Base-by-base conservation (phyloP, 2,113 vertebrate species). In the Ophiodon elongatus region DNA sequence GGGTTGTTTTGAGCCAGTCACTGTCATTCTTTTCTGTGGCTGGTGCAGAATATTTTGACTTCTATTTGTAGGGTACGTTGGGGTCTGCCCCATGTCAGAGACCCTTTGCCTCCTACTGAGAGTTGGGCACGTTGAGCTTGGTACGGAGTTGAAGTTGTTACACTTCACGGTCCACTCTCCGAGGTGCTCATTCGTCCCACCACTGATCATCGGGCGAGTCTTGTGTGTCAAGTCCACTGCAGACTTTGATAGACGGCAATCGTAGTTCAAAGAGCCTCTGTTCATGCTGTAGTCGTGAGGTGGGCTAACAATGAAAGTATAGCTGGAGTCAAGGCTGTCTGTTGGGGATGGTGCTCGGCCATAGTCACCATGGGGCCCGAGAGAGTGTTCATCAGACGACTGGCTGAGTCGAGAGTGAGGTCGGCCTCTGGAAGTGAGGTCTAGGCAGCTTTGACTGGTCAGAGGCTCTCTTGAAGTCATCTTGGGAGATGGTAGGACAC, bases 241-340 rank as follows among this genome's bases (percentile, higher is more conserved):
- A 45, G 95, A 96, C 76, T 92, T 95, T 25, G 94, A 95, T 5
- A 95, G 82, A 54, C 84, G 93, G 5, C 82, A 78, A 15, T 76
- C 90, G 45, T 90, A 33, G 66, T 83, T 92, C 33, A 93, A 37
- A 77, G 93, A 87, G 21, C 84, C 76, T 86, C 66, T 91, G 83
- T 81, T 85, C 25, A 79, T 73, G 66, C 41, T 71, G 45, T 77
- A 79, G 15, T 95, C 93, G 56, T 88, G 84, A 25, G 94, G 87
- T 23, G 93, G 94, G 63, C 91, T 93, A 21, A 96, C 89, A 6
- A 95, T 94, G 54, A 95, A 96, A 0, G 96, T 96, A 56, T 95
- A 95, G 71, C 88, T 94, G n/a, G 96, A 96, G 73, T 95, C 94
- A 14, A 96, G 88, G 86, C 95, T 96, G 45, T 95, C 95, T 27